phyloP scores from a whole-genome alignment of 2,797 vertebrate species.

The Nothura maculosa region DNA sequence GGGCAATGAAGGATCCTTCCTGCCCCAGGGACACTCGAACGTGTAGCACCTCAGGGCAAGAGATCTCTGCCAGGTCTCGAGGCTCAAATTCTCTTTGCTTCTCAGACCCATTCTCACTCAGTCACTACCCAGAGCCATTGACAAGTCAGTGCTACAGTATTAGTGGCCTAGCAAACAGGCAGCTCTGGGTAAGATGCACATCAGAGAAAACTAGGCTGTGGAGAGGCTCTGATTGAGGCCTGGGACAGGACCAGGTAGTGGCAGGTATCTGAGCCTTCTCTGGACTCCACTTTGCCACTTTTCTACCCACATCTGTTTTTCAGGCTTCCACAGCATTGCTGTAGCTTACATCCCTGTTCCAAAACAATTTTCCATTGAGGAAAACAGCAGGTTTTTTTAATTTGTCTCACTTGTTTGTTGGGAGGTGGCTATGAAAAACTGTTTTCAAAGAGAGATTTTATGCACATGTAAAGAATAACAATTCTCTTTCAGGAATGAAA shows the following conservation, averaged over 20 bases:
- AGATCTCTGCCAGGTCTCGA: not conserved
- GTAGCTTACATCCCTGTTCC: not conserved
- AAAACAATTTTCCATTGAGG: not conserved
- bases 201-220: not conserved
- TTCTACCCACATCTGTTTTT: not conserved
- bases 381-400: not conserved
- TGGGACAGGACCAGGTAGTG: rapidly evolving
- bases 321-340: not conserved
- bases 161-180: not conserved
- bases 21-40: not conserved
- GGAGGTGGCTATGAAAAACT: not conserved
- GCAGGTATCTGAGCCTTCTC: not conserved
- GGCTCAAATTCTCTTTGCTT: not conserved
- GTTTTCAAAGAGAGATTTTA: not conserved
- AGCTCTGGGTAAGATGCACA: not conserved
- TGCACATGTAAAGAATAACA: not conserved
- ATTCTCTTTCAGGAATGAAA: not conserved
- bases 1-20: not conserved
- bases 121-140: not conserved
- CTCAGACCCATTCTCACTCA: not conserved
- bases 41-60: not conserved
- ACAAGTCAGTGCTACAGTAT: not conserved
- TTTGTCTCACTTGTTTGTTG: not conserved
- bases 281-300: not conserved
- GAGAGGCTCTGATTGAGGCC: not conserved